A percentile compares a stretch with the other conserved stretches of the same genome.
These are phyloP conservation scores for Lottia gigantea DNA, from an alignment of 2,888 invertebrate species.

Conservation along the genomic window DNA sequence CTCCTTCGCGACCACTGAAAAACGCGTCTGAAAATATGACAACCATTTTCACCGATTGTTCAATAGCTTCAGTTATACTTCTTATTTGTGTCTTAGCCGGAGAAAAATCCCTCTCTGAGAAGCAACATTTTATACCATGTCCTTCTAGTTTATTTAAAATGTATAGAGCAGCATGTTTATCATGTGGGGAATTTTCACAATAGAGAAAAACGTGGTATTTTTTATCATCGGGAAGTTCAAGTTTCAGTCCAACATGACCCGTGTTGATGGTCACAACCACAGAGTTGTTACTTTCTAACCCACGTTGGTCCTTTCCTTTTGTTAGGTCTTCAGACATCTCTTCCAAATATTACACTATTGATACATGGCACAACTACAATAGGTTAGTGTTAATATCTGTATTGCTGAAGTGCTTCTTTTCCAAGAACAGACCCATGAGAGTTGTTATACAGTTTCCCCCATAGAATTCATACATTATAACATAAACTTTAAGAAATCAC, in stretches of 20 bases:
- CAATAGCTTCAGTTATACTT: background rate
- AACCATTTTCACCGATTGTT: background rate
- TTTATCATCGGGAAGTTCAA: background rate
- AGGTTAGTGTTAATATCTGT: too few relatives aligned
- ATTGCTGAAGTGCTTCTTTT: too few relatives aligned
- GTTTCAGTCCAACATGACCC: background rate
- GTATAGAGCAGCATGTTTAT: background rate
- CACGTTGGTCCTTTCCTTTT: too few relatives aligned
- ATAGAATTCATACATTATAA: too few relatives aligned
- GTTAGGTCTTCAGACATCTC: too few relatives aligned
- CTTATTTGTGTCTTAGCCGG: background rate
- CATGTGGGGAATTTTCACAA: background rate
- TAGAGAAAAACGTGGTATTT: background rate
- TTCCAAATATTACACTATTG: too few relatives aligned
- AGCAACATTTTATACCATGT: background rate
- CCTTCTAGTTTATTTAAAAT: background rate
- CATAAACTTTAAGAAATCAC: too few relatives aligned
- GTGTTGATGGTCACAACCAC: too few relatives aligned
- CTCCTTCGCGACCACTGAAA: background rate
- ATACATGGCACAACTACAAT: too few relatives aligned
- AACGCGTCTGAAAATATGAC: background rate
- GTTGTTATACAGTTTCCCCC: too few relatives aligned
- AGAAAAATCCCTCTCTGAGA: background rate
- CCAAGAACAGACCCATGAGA: too few relatives aligned
- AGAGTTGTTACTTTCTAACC: too few relatives aligned